Evolutionary conservation across 1,140 invertebrate species (phyloP).

Genomic region (Aphis gossypii): DNA sequence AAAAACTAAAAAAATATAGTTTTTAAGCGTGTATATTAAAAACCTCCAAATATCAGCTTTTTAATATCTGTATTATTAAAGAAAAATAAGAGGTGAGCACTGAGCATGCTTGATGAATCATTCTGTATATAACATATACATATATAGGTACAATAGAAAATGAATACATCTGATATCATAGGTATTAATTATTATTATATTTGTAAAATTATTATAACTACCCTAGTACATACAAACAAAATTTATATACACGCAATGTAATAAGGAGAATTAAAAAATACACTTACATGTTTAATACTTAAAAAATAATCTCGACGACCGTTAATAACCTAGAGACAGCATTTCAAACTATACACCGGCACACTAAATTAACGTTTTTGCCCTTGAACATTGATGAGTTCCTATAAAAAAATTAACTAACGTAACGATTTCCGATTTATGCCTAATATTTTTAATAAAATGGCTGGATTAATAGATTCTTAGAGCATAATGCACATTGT

Average conservation of each 20-base stretch:
- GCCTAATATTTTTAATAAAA: neutral
- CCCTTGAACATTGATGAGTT: neutral
- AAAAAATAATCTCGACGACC: neutral
- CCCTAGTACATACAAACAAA: neutral
- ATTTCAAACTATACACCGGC: neutral
- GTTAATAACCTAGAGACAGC: neutral
- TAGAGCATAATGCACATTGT: neutral
- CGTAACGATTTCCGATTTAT: neutral
- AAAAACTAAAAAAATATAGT: no score
- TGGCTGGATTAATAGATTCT: neutral
- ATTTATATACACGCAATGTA: neutral
- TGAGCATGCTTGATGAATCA: no score
- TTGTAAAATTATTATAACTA: neutral
- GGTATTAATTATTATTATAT: neutral
- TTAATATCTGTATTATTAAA: no score
- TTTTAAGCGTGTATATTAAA: no score
- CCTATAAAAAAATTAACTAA: neutral
- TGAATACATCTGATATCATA: neutral
- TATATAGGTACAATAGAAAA: no score
- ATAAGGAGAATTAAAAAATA: neutral
- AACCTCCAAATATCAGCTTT: no score
- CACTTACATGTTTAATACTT: neutral
- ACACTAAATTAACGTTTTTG: neutral
- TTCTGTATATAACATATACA: no score
- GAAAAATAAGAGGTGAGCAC: no score